A percentile compares a stretch with the other conserved stretches of the same genome.
These are phyloP conservation scores for Ostrea denselamellosa DNA, from an alignment of 1,140 invertebrate species.

Conservation along the genomic window DNA sequence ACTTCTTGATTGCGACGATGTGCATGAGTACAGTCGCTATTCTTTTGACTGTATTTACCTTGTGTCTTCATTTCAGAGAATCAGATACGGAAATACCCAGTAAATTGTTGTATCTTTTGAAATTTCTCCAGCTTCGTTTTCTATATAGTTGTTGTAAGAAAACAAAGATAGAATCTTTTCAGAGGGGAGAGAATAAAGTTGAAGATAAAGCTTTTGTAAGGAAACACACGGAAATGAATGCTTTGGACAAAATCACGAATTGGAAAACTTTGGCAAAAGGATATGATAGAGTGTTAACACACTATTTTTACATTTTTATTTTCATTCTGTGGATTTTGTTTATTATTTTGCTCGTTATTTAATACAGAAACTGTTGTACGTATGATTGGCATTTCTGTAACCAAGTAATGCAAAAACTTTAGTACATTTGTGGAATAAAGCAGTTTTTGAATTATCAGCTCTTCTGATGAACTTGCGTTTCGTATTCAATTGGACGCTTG, in stretches of 20 bases:
- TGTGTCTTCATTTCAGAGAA: slow-evolving; percentile 4
- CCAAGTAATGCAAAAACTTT: too few species aligned
- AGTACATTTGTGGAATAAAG: too few species aligned
- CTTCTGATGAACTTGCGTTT: too few species aligned
- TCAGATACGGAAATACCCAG: not conserved
- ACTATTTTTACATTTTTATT: not conserved
- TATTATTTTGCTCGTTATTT: not conserved
- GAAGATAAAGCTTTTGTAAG: not conserved
- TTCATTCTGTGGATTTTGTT: not conserved
- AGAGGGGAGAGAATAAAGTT: not conserved
- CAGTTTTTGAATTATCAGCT: too few species aligned
- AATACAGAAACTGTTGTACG: not conserved
- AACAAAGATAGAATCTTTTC: not conserved
- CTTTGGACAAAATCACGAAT: not conserved
- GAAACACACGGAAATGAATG: not conserved
- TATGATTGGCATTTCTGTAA: too few species aligned
- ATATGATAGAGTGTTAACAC: not conserved
- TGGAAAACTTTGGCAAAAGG: not conserved
- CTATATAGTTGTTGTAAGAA: not conserved
- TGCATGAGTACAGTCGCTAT: not conserved
- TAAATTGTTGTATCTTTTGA: not conserved
- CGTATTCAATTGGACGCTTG: too few species aligned
- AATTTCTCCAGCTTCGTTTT: not conserved
- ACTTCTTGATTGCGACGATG: slow-evolving; percentile 34
- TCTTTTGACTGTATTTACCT: slow-evolving; percentile 20